These are phyloP conservation scores for Argyra leucocephala DNA, from an alignment of 2,888 invertebrate species.

Conservation along the genomic window DNA sequence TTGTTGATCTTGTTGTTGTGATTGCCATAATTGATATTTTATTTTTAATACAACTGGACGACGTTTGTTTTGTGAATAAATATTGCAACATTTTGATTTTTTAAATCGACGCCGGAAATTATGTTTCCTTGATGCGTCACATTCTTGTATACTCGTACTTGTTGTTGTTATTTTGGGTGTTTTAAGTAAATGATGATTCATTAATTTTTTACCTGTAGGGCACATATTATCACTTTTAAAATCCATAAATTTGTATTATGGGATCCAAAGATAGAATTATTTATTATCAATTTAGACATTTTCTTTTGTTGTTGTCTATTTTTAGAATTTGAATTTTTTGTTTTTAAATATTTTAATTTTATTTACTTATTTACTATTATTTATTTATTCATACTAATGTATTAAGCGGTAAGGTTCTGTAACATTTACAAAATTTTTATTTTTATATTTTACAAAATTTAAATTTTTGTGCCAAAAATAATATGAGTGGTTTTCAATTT, in stretches of 20 bases:
- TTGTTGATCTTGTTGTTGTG: not conserved
- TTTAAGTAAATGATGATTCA: not conserved
- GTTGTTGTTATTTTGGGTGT: too few relatives aligned
- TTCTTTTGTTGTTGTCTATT: not conserved
- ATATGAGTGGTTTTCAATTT: too few relatives aligned
- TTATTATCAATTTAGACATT: not conserved
- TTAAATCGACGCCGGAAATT: not conserved
- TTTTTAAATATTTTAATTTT: too few relatives aligned
- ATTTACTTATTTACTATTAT: too few relatives aligned
- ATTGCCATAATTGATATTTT: not conserved
- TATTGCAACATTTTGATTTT: not conserved
- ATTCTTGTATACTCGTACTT: not conserved
- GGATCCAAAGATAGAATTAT: not conserved
- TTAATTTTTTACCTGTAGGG: not conserved
- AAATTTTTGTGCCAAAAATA: too few relatives aligned
- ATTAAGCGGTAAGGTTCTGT: too few relatives aligned
- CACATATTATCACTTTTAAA: not conserved
- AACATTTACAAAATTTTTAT: too few relatives aligned
- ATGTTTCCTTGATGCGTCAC: not conserved
- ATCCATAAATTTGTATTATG: not conserved
- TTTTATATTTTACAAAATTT: too few relatives aligned
- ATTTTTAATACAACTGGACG: not conserved
- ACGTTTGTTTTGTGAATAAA: not conserved
- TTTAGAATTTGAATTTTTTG: too few relatives aligned
- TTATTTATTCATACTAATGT: too few relatives aligned